Base-by-base conservation (phyloP, 1,140 invertebrate genomes). In the Drosophila pectinifera region DNA sequence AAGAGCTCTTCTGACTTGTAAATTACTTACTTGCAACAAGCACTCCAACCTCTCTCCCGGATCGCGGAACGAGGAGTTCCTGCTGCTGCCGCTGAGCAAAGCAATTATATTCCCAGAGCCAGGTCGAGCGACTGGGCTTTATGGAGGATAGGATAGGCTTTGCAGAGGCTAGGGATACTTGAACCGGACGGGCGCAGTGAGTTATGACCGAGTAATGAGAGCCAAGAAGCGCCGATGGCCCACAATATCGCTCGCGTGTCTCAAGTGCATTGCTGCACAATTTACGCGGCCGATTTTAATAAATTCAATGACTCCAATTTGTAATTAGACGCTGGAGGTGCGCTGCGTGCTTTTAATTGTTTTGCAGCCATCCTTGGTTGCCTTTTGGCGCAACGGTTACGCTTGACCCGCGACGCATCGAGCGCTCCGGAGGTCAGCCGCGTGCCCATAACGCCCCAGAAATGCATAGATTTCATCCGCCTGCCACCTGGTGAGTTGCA, bases 301-400 rank as follows among this genome's bases (percentile, higher is more conserved):
- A 90, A 88, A 89, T 89, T 88, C 84, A 90, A 90, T 90, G 84
- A 89, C 85, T 89, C 69, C 84, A 89, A 89, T 89, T 89, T 84
- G 85, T 90, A 89, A 89, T 89, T 89, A 89, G 84, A 84, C 80
- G 85, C 81, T 78, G 76, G 82, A 84, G 84, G 79, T 89, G 75
- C 75, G 65, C 84, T 90, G 84, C 84, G 85, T 89, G 85, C 80
- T 91, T 80, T 83, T 91, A 91, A 91, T 91, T 91, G 88, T 80
- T 88, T 73, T 80, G 85, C 65, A 77, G 72, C 70, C 89, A 91
- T 91, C 89, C 88, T 91, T 91, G 80, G 89, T 68, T 91, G 88
- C 78, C 74, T 89, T 84, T 90, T 91, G 88, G 88, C 88, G 88
- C 80, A 91, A 91, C 88, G 89, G 88, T 91, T 91, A 57, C 78